phyloP scores from a whole-genome alignment of 2,797 vertebrate genomes.

The Pantherophis alleghaniensis region DNA sequence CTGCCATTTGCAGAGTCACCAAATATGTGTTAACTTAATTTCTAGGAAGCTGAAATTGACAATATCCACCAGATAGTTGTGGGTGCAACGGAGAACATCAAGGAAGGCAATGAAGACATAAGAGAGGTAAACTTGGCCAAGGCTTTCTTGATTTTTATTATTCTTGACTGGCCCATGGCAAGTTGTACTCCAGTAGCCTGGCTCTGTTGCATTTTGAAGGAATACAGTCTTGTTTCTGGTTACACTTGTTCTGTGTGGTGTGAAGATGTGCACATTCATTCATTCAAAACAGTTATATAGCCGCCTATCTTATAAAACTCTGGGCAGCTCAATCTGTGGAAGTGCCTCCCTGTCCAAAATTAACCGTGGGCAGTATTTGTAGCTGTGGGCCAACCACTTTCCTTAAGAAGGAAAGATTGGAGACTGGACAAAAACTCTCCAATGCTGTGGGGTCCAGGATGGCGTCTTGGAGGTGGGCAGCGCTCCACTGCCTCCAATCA shows the following conservation, averaged over 20 bases:
- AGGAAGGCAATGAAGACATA: constrained; percentile 98
- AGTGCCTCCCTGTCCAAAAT: not conserved
- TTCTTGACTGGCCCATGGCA: not conserved
- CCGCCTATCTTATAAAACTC: not conserved
- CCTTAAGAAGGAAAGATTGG: not conserved
- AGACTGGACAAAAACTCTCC: not conserved
- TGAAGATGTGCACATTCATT: not conserved
- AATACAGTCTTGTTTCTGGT: not conserved
- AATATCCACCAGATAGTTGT: constrained; percentile 94
- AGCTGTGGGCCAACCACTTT: not conserved
- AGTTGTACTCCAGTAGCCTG: not conserved
- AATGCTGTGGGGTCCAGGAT: not conserved
- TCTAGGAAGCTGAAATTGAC: constrained; percentile 92
- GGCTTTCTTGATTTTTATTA: not conserved
- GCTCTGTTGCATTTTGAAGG: not conserved
- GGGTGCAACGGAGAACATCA: constrained; percentile 96
- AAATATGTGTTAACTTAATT: constrained; percentile 12
- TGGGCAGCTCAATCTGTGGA: not conserved
- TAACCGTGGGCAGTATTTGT: not conserved
- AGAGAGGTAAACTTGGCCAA: constrained; percentile 80
- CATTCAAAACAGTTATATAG: not conserved
- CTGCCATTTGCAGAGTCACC: not conserved
- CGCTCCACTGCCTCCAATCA: not conserved
- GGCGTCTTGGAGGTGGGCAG: not conserved
- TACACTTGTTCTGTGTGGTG: too few relatives aligned